These are phyloP conservation scores for Aurelia sp. DNA, from an alignment of 30 jellyfish, hydroid and myxozoan species.

Conservation along the genomic window DNA sequence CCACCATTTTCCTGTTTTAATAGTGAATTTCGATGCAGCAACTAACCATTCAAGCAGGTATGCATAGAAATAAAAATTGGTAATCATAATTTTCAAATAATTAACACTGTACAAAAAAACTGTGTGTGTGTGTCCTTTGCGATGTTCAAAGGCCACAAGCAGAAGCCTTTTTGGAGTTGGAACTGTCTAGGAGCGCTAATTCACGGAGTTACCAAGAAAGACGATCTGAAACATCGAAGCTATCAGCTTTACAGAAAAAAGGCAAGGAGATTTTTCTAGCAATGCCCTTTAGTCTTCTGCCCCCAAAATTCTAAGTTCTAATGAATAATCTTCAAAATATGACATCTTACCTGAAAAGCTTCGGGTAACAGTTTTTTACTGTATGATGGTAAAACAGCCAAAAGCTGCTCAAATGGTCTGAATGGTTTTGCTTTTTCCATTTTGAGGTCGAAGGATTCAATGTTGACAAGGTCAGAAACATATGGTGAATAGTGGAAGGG, in stretches of 20 bases:
- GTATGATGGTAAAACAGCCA: slow-evolving; percentile 95
- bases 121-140: too few species aligned
- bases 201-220: neutral
- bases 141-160: too few species aligned
- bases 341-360: slow-evolving; percentile 83
- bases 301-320: neutral
- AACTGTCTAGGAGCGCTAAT: too few species aligned
- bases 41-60: too few species aligned
- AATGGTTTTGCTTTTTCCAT: slow-evolving; percentile 88
- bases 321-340: neutral
- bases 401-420: slow-evolving; percentile 95
- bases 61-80: too few species aligned
- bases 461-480: slow-evolving; percentile 82
- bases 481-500: slow-evolving; percentile 98
- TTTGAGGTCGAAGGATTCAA: slow-evolving; percentile 38
- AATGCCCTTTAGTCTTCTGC: neutral
- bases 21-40: too few species aligned
- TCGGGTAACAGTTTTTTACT: slow-evolving; percentile 85
- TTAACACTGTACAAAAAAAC: too few species aligned
- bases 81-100: too few species aligned
- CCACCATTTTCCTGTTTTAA: too few species aligned
- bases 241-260: too few species aligned
- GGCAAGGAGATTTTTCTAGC: too few species aligned
- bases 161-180: too few species aligned
- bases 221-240: neutral